Conservation (phyloP, 1,140 invertebrate genomes). For the Melitaea cinxia region DNA sequence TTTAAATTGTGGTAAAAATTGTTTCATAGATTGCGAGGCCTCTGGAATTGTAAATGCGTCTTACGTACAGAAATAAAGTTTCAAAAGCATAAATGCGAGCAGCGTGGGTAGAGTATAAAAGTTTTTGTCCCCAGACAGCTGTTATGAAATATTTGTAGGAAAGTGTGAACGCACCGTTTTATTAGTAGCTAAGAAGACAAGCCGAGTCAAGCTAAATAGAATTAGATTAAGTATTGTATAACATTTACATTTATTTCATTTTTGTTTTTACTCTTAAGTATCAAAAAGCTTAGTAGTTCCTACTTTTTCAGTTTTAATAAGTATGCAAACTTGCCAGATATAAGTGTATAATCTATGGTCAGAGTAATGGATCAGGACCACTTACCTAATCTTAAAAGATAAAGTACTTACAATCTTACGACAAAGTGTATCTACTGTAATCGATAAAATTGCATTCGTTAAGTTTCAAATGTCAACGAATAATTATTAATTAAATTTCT, state of each 20-base stretch:
- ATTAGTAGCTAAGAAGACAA: constrained; percentile 29
- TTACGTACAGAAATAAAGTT: constrained; percentile 38
- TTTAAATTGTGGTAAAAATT: constrained; percentile 18
- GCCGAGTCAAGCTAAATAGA: constrained; percentile 6
- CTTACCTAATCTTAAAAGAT: too few relatives aligned
- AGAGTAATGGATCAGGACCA: too few relatives aligned
- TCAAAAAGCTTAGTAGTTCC: not conserved
- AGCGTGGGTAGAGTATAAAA: constrained; percentile 51
- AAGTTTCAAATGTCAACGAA: too few relatives aligned
- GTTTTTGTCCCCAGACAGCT: constrained; percentile 46
- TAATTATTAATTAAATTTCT: too few relatives aligned
- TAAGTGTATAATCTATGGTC: too few relatives aligned
- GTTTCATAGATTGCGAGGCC: constrained; percentile 18
- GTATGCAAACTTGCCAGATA: too few relatives aligned
- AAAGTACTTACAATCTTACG: too few relatives aligned
- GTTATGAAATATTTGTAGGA: constrained; percentile 48
- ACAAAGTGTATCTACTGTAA: too few relatives aligned
- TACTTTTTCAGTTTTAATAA: too few relatives aligned
- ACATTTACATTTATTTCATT: not conserved
- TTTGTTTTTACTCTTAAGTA: not conserved
- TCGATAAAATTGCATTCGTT: too few relatives aligned
- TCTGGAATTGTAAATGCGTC: constrained; percentile 18
- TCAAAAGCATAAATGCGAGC: constrained; percentile 42
- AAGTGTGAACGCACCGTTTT: constrained; percentile 35
- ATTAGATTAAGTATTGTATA: constrained; percentile 24